phyloP scores from a whole-genome alignment of 2,797 vertebrate genomes.

The Gephyroberyx darwinii region DNA sequence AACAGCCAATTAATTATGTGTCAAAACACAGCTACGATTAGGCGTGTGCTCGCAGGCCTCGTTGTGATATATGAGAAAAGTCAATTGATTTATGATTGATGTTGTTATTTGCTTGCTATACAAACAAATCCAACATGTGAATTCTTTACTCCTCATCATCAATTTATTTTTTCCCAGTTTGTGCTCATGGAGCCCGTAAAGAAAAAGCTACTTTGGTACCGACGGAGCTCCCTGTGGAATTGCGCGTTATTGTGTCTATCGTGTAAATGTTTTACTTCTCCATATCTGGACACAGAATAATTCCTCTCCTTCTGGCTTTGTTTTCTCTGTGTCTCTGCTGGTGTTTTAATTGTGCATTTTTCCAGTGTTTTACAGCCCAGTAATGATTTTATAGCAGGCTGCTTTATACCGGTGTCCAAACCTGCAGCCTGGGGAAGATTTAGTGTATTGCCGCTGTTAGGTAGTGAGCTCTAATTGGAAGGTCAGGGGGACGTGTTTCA shows the following conservation, averaged over 20 bases:
- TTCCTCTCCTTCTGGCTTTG: conserved; percentile 66
- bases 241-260: conserved; percentile 50
- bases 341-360: conserved; percentile 74
- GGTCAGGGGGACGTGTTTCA: conserved; percentile 76
- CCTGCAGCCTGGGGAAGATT: conserved; percentile 74
- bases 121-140: conserved; percentile 22
- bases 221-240: conserved; percentile 24
- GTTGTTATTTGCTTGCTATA: conserved; percentile 32
- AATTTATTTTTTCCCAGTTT: not conserved
- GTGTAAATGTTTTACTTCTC: conserved; percentile 71
- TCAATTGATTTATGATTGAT: conserved; percentile 40
- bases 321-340: conserved; percentile 63
- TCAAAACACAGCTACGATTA: conserved; percentile 44
- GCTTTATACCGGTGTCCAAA: conserved; percentile 74
- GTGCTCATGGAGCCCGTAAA: conserved; percentile 33
- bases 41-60: conserved; percentile 23
- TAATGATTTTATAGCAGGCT: conserved; percentile 77
- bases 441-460: conserved; percentile 69
- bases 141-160: conserved; percentile 18
- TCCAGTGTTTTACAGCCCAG: conserved; percentile 68
- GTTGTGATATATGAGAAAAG: conserved; percentile 29
- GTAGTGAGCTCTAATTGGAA: conserved; percentile 78
- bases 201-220: conserved; percentile 29
- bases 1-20: conserved; percentile 62
- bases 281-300: conserved; percentile 61